Evolutionary conservation across 1,140 invertebrate genomes (phyloP).

Genomic region (Scaptomyza hsui): DNA sequence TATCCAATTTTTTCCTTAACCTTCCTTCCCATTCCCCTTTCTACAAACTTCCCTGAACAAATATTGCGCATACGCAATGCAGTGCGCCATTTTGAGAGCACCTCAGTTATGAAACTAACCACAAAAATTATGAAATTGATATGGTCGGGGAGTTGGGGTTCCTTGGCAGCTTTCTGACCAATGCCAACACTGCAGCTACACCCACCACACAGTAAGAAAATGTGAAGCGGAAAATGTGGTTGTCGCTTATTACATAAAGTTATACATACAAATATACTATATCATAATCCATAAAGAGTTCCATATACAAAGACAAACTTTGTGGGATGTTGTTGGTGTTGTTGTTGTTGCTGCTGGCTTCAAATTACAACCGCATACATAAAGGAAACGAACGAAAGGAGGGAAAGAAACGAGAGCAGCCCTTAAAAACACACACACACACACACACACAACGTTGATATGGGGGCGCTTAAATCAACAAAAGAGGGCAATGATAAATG

Average conservation of each 20-base stretch:
- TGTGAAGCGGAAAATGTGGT: constrained; percentile 25
- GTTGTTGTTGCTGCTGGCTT: constrained; percentile 42
- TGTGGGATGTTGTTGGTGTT: neutral
- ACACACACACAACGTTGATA: constrained; percentile 13
- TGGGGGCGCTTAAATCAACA: constrained; percentile 68
- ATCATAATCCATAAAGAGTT: constrained; percentile 79
- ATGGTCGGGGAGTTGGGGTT: neutral
- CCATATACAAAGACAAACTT: constrained; percentile 22
- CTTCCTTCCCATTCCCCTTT: too few species aligned
- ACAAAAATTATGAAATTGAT: constrained; percentile 66
- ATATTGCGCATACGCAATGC: constrained; percentile 61
- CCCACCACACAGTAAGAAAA: constrained; percentile 24
- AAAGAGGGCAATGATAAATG: constrained; percentile 55
- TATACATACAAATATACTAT: constrained; percentile 41
- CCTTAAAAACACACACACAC: constrained; percentile 44
- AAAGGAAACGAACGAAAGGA: constrained; percentile 41
- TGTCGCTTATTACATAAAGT: constrained; percentile 66
- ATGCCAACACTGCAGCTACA: constrained; percentile 15
- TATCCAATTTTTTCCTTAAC: too few species aligned
- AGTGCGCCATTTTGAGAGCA: constrained; percentile 27
- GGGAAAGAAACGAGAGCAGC: constrained; percentile 52
- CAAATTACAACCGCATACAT: constrained; percentile 77
- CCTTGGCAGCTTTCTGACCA: constrained; percentile 16
- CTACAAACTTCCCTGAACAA: neutral
- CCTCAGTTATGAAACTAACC: constrained; percentile 58